Conservation (phyloP, 2,888 invertebrate species). For the Melolontha melolontha region DNA sequence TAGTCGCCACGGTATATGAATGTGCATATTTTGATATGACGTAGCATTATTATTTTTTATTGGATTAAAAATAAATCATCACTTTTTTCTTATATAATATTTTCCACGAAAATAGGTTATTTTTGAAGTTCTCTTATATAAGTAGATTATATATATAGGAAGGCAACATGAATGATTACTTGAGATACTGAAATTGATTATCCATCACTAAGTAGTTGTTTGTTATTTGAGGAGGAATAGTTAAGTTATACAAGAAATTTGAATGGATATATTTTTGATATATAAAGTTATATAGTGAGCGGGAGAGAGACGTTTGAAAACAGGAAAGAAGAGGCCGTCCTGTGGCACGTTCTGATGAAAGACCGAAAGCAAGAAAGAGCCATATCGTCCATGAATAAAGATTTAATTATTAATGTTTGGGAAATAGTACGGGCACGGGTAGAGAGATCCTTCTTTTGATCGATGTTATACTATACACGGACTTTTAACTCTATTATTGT, state of each 20-base stretch:
- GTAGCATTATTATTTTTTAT: no score
- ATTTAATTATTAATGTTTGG: slow-evolving; percentile 31
- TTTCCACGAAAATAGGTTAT: slow-evolving; percentile 5
- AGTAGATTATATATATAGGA: not conserved
- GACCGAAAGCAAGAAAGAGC: slow-evolving; percentile 4
- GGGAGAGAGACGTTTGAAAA: slow-evolving; percentile 4
- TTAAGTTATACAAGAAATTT: slow-evolving; percentile 18
- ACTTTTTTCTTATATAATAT: not conserved
- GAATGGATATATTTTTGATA: slow-evolving; percentile 23
- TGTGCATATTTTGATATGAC: no score
- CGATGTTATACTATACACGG: slow-evolving; percentile 20
- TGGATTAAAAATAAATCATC: no score
- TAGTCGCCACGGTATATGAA: no score
- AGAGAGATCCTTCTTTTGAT: not conserved
- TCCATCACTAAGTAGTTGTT: slow-evolving; percentile 32
- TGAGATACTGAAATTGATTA: slow-evolving; percentile 26
- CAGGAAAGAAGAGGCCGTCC: slow-evolving; percentile 4
- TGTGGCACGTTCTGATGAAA: slow-evolving; percentile 1
- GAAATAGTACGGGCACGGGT: slow-evolving; percentile 2
- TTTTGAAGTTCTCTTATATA: not conserved
- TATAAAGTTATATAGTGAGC: not conserved
- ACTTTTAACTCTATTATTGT: slow-evolving; percentile 23
- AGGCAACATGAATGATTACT: slow-evolving; percentile 20
- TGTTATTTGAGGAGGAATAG: slow-evolving; percentile 25
- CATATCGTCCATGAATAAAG: slow-evolving; percentile 16